Conservation (phyloP, 2,113 vertebrate species). For the Thermophis baileyi region DNA sequence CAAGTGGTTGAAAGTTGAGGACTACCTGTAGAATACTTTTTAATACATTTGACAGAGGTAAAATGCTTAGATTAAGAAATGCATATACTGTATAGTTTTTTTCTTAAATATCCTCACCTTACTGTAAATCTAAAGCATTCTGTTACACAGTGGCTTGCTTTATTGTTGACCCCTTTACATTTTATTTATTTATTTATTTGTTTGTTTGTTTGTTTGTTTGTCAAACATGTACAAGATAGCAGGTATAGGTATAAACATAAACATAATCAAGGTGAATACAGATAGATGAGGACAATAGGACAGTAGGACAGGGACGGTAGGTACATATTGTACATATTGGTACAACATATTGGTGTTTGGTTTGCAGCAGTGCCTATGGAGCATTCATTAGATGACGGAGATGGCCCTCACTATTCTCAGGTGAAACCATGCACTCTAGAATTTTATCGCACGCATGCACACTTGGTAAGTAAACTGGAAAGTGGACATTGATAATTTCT, state of each 20-base stretch:
- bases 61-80: not conserved
- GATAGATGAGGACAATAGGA: too few relatives aligned
- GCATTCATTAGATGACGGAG: slow-evolving; percentile 78
- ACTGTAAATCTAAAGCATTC: not conserved
- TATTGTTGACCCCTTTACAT: not conserved
- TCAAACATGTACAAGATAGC: too few relatives aligned
- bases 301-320: too few relatives aligned
- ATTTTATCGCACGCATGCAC: slow-evolving; percentile 80
- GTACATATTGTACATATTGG: too few relatives aligned
- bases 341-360: slow-evolving; percentile 4
- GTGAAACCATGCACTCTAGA: slow-evolving; percentile 80
- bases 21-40: not conserved
- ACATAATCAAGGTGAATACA: too few relatives aligned
- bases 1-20: not conserved
- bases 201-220: too few relatives aligned
- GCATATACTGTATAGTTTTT: not conserved
- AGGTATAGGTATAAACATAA: too few relatives aligned
- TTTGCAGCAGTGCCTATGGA: slow-evolving; percentile 75
- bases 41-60: not conserved
- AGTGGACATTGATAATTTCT: not conserved
- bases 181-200: too few relatives aligned
- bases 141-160: not conserved
- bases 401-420: slow-evolving; percentile 77
- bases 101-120: not conserved
- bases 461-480: slow-evolving; percentile 71